Percentiles rank a stretch among this genome's conserved stretches.
Conservation (phyloP, 2,888 invertebrate genomes). For the Hololepta plana region DNA sequence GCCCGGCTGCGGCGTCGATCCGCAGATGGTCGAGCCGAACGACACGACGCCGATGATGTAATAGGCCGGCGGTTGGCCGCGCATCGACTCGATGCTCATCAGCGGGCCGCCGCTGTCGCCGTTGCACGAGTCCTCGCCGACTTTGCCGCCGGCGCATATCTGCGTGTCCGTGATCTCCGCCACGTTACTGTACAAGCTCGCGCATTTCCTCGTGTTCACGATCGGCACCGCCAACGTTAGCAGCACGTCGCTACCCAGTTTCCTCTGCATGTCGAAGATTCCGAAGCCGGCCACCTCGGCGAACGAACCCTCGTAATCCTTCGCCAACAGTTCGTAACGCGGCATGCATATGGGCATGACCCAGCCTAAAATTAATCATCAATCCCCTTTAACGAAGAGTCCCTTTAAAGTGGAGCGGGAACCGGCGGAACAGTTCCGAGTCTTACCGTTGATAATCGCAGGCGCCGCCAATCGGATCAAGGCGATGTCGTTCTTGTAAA, state of each 20-base stretch:
- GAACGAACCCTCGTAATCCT: constrained; percentile 23
- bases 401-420: too few relatives aligned
- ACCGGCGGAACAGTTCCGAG: too few relatives aligned
- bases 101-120: constrained; percentile 46
- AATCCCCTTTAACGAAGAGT: neutral
- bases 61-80: constrained; percentile 31
- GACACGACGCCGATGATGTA: constrained; percentile 41
- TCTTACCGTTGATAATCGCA: constrained; percentile 19
- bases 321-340: constrained; percentile 22
- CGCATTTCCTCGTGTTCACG: constrained; percentile 14
- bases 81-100: constrained; percentile 25
- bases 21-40: constrained; percentile 35
- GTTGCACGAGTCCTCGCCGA: constrained; percentile 38
- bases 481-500: constrained; percentile 23
- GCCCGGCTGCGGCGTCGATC: constrained; percentile 32
- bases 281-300: constrained; percentile 38
- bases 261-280: constrained; percentile 11
- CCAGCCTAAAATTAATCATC: constrained; percentile 25
- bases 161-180: constrained; percentile 4
- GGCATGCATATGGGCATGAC: constrained; percentile 41
- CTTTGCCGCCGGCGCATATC: constrained; percentile 26
- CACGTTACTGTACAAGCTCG: neutral
- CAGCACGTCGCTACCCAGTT: constrained; percentile 16
- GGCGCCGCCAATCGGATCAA: constrained; percentile 19
- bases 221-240: constrained; percentile 21